phyloP scores from a whole-genome alignment of 2,797 vertebrate species.

The Sebastiscus albofasciatus region DNA sequence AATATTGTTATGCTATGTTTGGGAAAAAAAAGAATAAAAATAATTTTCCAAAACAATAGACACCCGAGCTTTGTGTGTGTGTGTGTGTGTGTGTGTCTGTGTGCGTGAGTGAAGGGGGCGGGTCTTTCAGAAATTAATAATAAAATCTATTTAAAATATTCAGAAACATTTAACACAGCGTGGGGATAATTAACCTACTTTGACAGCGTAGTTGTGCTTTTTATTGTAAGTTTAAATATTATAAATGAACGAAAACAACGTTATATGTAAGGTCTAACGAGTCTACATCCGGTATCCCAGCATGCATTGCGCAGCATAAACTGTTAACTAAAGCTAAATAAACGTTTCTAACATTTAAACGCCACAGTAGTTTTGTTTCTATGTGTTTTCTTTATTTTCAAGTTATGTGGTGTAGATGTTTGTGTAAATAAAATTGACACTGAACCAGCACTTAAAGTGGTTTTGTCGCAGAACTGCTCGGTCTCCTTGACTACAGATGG shows the following conservation, averaged over 20 bases:
- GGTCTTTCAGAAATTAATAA: background rate
- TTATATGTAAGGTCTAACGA: too few relatives aligned
- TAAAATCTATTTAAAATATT: too few relatives aligned
- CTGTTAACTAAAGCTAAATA: background rate
- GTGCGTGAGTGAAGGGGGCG: background rate
- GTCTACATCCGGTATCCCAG: conserved; percentile 3
- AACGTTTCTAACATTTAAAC: background rate
- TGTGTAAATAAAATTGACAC: accelerated
- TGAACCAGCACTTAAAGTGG: background rate
- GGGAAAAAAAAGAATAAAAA: too few relatives aligned
- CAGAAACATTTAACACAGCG: too few relatives aligned
- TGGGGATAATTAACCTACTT: too few relatives aligned
- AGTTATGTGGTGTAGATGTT: too few relatives aligned
- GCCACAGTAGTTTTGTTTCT: accelerated
- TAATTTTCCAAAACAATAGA: background rate
- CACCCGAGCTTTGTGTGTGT: background rate
- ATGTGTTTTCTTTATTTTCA: accelerated
- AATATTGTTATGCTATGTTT: too few relatives aligned
- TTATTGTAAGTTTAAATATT: too few relatives aligned
- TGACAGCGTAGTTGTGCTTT: too few relatives aligned
- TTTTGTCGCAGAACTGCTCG: accelerated
- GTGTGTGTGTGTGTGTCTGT: background rate
- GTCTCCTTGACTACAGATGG: background rate
- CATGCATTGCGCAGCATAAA: conserved; percentile 1
- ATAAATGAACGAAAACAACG: too few relatives aligned